Conservation (phyloP, 1,140 invertebrate genomes). For the Dinoponera quadriceps region DNA sequence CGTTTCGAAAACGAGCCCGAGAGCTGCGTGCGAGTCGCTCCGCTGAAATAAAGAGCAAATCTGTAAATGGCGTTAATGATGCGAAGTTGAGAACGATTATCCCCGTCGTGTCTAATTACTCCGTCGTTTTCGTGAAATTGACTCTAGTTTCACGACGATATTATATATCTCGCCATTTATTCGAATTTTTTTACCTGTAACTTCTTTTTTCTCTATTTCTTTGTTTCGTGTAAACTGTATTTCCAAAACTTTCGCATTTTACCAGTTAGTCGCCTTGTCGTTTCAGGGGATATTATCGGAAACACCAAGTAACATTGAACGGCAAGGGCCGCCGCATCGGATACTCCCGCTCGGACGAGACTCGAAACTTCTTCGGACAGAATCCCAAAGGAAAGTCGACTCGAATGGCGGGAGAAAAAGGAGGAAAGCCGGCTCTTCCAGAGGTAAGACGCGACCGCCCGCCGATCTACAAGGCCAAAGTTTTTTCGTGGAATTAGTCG, state of each 20-base stretch:
- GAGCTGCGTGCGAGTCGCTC: too few species aligned
- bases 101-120: too few species aligned
- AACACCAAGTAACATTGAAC: conserved; percentile 47
- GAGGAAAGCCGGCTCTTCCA: not conserved
- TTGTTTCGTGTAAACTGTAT: not conserved
- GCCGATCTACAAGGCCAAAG: conserved; percentile 42
- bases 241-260: conserved; percentile 27
- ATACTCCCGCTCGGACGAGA: conserved; percentile 19
- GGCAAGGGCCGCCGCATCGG: not conserved
- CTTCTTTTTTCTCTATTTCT: not conserved
- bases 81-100: too few species aligned
- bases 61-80: too few species aligned
- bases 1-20: conserved; percentile 13
- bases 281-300: conserved; percentile 38
- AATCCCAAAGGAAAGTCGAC: conserved; percentile 42
- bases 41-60: too few species aligned
- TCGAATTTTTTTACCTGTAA: not conserved
- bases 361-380: conserved; percentile 55
- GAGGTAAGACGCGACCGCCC: conserved; percentile 5
- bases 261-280: not conserved
- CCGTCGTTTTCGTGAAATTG: too few species aligned
- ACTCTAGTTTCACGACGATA: too few species aligned
- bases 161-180: not conserved
- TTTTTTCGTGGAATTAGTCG: conserved; percentile 56
- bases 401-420: conserved; percentile 37